Evolutionary conservation across 2,888 invertebrate species (phyloP), one percentile per base, ranked within the genome.

Genomic region (Panopea generosa): DNA sequence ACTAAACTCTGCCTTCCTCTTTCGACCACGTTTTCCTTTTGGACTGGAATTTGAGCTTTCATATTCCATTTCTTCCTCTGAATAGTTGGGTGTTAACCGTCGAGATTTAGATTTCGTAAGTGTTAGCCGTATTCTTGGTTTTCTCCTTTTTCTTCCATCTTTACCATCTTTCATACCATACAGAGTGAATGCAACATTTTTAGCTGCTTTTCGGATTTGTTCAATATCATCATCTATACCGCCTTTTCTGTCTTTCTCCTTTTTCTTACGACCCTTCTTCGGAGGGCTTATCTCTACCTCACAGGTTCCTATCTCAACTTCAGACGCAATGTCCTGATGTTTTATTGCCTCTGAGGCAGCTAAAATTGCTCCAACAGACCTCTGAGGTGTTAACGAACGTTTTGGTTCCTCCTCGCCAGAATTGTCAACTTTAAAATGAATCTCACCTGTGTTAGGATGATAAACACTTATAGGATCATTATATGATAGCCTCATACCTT

Each of bases 321-420:
- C 81, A 0, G 81, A 81, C 24, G 81, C 81, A 47, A 81, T 71
- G 65, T 81, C 81, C 50, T 81, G 81, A 47, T 81, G 74, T 52
- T 77, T 81, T 26, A 81, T 81, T n/a, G 77, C 74, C 53, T 81
- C 81, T 1, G 81, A 81, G 26, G 81, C 81, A n/a, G 81, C 81
- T 33, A 81, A 45, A 38, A 81, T 81, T 14, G 81, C 81, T 38
- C 71, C 74, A 27, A 81, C 81, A 24, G 81, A 81, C 43, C 77
- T 57, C 50, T 77, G 69, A 11, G 77, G 53, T 47, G 29, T 60
- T n/a, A 60, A 53, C 18, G 67, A 59, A 22, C 57, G 52, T 38
- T 62, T 72, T 16, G 67, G 71, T 9, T 24, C 43, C 14, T 49
- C 59, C n/a, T 57, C 56, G 20, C 60, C 53, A n/a, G 65, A 66